Percentiles rank a stretch among this genome's conserved stretches.
Evolutionary conservation across 1,140 invertebrate species (phyloP).

Genomic region (Caenorhabditis latens): DNA sequence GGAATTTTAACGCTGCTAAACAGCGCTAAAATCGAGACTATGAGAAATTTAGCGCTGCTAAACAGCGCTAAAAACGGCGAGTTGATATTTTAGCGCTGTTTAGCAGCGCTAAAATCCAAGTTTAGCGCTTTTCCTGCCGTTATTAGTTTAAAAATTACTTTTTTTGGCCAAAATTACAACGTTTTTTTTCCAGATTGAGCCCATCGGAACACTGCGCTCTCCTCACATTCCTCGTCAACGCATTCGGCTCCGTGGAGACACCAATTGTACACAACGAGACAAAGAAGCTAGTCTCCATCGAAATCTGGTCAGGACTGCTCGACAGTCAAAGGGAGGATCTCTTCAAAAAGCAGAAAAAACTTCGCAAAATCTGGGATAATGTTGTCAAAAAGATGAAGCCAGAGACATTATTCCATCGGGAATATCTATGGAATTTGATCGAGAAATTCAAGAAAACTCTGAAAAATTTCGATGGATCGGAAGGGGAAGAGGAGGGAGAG

Average conservation of each 20-base stretch:
- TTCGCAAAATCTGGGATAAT: constrained; percentile 91
- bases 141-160: no score
- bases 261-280: constrained; percentile 89
- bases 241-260: constrained; percentile 87
- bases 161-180: no score
- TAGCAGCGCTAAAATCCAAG: no score
- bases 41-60: no score
- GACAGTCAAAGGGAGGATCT: constrained; percentile 43
- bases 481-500: not conserved
- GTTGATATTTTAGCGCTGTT: no score
- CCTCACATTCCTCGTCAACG: constrained; percentile 92
- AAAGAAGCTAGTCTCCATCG: constrained; percentile 90
- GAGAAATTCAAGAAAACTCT: constrained; percentile 90
- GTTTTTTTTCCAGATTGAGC: not conserved
- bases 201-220: constrained; percentile 86
- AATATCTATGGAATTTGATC: constrained; percentile 89
- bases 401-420: constrained; percentile 85
- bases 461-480: constrained; percentile 81
- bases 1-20: no score
- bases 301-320: constrained; percentile 92
- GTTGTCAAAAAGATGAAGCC: constrained; percentile 88
- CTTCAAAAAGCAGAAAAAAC: constrained; percentile 85
- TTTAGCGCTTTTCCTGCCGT: no score
- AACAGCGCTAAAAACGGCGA: no score
- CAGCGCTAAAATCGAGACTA: no score